Evolutionary conservation across 30 jellyfish, hydroid and myxozoan species (phyloP).

Genomic region (Phacellophora camtschatica): DNA sequence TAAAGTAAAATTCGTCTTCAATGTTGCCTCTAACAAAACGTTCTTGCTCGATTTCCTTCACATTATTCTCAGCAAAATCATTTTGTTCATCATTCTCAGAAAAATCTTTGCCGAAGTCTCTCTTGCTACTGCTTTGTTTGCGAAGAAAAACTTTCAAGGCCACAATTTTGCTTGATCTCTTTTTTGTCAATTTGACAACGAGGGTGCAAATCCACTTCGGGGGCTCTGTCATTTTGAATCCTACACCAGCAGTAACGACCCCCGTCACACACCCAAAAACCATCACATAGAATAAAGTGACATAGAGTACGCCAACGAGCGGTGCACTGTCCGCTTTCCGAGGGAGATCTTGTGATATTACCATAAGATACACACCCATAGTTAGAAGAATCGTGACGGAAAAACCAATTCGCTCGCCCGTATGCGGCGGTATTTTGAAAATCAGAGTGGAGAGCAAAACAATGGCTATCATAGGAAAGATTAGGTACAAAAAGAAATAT

Average conservation of each 20-base stretch:
- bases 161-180: conserved; percentile 17
- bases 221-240: conserved; percentile 48
- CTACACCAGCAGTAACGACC: conserved; percentile 47
- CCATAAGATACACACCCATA: conserved; percentile 62
- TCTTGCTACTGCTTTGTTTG: no score
- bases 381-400: conserved; percentile 52
- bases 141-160: conserved; percentile 35
- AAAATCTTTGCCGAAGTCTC: no score
- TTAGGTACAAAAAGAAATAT: conserved; percentile 56
- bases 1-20: no score
- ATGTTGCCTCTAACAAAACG: no score
- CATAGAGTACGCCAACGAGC: conserved; percentile 50
- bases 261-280: conserved; percentile 60
- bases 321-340: conserved; percentile 62
- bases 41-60: no score
- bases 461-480: conserved; percentile 57
- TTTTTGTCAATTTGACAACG: conserved; percentile 32
- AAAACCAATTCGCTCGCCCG: conserved; percentile 75
- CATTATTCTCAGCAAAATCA: no score
- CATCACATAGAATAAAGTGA: conserved; percentile 58
- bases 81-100: no score
- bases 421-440: conserved; percentile 58
- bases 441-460: conserved; percentile 48
- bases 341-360: conserved; percentile 64
- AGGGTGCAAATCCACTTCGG: conserved; percentile 37